Percentiles rank a stretch among this genome's conserved stretches.
phyloP scores from a whole-genome alignment of 2,113 vertebrate genomes.

The Bettongia penicillata region DNA sequence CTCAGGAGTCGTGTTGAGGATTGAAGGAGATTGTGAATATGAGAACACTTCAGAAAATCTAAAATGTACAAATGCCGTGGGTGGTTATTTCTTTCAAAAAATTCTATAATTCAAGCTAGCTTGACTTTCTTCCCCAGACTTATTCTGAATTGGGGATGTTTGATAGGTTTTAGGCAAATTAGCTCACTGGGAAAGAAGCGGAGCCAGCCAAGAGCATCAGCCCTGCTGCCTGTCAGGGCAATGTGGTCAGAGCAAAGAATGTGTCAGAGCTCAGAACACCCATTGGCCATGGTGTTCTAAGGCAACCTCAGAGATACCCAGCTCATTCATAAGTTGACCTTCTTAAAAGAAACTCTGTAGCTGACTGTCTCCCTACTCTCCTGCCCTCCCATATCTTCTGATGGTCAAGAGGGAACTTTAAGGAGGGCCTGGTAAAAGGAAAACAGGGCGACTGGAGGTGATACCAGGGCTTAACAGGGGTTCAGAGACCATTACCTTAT shows the following conservation, averaged over 20 bases:
- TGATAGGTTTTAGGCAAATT: slow-evolving; percentile 3
- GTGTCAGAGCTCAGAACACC: background rate
- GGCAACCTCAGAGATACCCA: background rate
- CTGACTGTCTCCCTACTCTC: background rate
- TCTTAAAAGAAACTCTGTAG: background rate
- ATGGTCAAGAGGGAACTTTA: background rate
- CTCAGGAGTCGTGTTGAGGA: background rate
- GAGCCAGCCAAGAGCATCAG: background rate
- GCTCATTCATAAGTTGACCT: background rate
- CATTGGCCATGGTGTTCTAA: background rate
- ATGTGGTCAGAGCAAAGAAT: background rate
- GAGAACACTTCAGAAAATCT: background rate
- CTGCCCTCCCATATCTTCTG: background rate
- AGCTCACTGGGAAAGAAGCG: background rate
- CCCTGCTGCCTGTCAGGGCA: background rate
- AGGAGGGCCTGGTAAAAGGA: background rate
- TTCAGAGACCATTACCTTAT: background rate
- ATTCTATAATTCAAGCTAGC: background rate
- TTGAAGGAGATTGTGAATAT: background rate
- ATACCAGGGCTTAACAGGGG: background rate
- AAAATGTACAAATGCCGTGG: background rate
- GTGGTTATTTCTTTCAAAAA: background rate
- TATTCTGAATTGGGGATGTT: background rate
- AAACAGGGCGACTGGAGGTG: background rate
- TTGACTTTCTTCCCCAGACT: background rate